Evolutionary conservation across 2,888 invertebrate species (phyloP).

Genomic region (Euzetes globulus): DNA sequence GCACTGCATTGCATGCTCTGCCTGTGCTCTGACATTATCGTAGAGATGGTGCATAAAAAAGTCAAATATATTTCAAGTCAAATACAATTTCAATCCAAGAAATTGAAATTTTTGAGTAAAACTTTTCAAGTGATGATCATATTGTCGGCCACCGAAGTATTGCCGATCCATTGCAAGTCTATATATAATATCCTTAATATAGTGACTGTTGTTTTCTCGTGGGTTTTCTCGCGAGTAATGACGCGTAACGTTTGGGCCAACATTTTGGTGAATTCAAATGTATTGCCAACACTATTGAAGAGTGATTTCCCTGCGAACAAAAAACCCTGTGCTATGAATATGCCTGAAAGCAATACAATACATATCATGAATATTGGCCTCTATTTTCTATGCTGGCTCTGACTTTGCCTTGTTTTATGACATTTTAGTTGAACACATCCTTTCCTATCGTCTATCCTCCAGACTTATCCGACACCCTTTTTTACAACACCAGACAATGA

Average conservation of each 20-base stretch:
- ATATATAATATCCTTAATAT: conserved; percentile 25
- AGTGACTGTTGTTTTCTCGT: conserved; percentile 28
- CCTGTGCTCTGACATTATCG: too few relatives aligned
- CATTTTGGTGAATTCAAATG: conserved; percentile 10
- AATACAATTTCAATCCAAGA: conserved; percentile 10
- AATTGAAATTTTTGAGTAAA: not conserved
- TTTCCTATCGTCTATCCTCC: conserved; percentile 3
- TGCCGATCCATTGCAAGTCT: not conserved
- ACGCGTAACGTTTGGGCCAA: conserved; percentile 24
- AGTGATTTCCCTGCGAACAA: not conserved
- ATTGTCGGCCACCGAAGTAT: not conserved
- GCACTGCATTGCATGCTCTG: not conserved
- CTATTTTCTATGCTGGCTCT: not conserved
- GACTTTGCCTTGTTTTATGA: conserved; percentile 24
- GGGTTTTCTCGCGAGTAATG: conserved; percentile 27
- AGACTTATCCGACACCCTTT: conserved; percentile 24
- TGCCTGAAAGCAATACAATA: conserved; percentile 14
- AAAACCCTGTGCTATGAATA: not conserved
- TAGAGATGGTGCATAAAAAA: too few relatives aligned
- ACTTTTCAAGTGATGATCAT: conserved; percentile 11
- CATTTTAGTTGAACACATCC: conserved; percentile 21
- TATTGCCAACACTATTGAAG: conserved; percentile 9
- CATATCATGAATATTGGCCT: conserved; percentile 21
- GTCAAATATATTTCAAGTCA: not conserved
- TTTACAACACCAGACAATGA: conserved; percentile 24